Conservation (phyloP, 2,888 invertebrate species). For the Nymphalis polychloros region DNA sequence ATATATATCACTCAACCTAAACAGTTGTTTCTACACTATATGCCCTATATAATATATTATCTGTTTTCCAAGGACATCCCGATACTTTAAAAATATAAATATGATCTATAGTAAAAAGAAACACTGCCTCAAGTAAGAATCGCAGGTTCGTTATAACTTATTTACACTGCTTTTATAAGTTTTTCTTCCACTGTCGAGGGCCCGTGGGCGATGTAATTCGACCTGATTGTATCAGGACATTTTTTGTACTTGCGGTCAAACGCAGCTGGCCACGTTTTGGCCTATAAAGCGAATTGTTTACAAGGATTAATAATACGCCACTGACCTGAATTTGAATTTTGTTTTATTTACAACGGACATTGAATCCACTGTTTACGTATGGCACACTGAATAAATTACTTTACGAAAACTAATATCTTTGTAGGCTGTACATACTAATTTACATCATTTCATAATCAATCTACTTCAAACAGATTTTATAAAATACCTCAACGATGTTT, state of each 20-base stretch:
- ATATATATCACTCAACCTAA: no score
- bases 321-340: conserved; percentile 31
- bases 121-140: conserved; percentile 58
- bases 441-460: no score
- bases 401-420: no score
- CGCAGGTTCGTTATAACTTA: conserved; percentile 53
- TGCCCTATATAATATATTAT: no score
- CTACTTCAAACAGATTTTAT: no score
- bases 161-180: conserved; percentile 61
- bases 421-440: no score
- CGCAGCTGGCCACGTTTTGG: conserved; percentile 70
- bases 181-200: conserved; percentile 58
- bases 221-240: conserved; percentile 77
- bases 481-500: no score
- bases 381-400: no score
- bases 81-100: conserved; percentile 24
- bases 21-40: no score
- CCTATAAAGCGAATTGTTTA: conserved; percentile 60
- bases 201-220: conserved; percentile 75
- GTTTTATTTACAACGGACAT: conserved; percentile 16
- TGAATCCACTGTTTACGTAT: not conserved
- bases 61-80: not conserved
- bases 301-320: conserved; percentile 31
- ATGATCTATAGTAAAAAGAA: conserved; percentile 47
- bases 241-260: conserved; percentile 78